phyloP scores from a whole-genome alignment of 2,888 invertebrate genomes.

The Thereva nobilitata region DNA sequence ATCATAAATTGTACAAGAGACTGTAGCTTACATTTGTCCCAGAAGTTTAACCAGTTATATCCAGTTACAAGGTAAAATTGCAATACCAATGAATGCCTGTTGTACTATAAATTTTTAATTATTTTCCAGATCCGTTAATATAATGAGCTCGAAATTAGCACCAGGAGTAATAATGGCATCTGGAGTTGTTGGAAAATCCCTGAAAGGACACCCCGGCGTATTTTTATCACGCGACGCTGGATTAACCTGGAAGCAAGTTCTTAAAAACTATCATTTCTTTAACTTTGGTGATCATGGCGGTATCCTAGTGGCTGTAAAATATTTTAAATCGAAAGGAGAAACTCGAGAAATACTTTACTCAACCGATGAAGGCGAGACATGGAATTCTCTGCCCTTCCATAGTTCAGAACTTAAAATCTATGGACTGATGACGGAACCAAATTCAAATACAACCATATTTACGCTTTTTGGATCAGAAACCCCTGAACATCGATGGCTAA shows the following conservation, averaged over 20 bases:
- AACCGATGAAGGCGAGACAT: slow-evolving; percentile 81
- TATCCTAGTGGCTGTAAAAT: slow-evolving; percentile 81
- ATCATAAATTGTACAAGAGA: slow-evolving; percentile 70
- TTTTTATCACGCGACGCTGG: slow-evolving; percentile 83
- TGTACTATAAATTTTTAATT: not conserved
- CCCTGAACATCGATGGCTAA: slow-evolving; percentile 83
- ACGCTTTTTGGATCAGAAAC: slow-evolving; percentile 87
- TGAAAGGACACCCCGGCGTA: slow-evolving; percentile 81
- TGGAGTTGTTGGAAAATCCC: slow-evolving; percentile 75
- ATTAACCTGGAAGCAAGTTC: slow-evolving; percentile 77
- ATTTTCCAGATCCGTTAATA: slow-evolving; percentile 67
- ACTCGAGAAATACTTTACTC: slow-evolving; percentile 83
- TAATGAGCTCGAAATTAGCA: slow-evolving; percentile 84
- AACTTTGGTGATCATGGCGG: slow-evolving; percentile 92
- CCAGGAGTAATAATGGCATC: slow-evolving; percentile 88
- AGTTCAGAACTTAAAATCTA: slow-evolving; percentile 79
- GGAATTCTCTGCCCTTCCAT: slow-evolving; percentile 74
- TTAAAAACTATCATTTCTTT: slow-evolving; percentile 82
- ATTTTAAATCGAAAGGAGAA: slow-evolving; percentile 75
- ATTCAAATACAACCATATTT: slow-evolving; percentile 90
- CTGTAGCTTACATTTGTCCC: slow-evolving; percentile 86
- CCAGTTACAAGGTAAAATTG: slow-evolving; percentile 65
- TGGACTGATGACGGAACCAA: slow-evolving; percentile 90
- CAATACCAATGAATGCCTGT: not conserved
- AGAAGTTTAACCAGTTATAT: slow-evolving; percentile 81